Evolutionary conservation across 2,113 vertebrate species (phyloP), one percentile per base, ranked within the genome.

Genomic region (Gymnogyps californianus): DNA sequence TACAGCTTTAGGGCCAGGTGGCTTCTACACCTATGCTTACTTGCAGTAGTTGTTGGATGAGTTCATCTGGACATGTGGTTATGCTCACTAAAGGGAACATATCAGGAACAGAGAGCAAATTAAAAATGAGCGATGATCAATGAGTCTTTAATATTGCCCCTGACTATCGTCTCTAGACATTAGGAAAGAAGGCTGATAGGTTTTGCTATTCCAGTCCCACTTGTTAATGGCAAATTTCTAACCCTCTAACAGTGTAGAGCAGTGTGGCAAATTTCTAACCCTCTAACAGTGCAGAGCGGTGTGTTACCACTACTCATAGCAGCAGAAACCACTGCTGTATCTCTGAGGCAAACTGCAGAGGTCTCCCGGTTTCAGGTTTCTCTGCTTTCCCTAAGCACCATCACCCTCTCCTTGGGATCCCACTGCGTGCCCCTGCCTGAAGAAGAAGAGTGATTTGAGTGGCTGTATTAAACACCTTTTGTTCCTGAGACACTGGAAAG

Each of bases 381-480:
- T 90, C 34, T 67, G 42, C 62, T 61, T 49, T 51, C 46, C 42
- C 51, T 18, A 24, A 55, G 36, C 13, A 12, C 28, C 62, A 14
- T 26, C 25, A 9, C 32, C 21, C 6, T 91, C 44, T 42, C 3
- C 1, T 3, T 67, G n/a, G 19, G 46, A 62, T 59, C 17, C 2
- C 1, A 3, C 24, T 36, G 17, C 10, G 2, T 19, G 52, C 31
- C 15, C 22, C 57, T 40, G 10, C 51, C 36, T 52, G 62, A 46
- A 55, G 47, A 24, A 61, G 25, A 52, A n/a, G 11, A 69, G 18
- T 0, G n/a, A n/a, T 38, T 42, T 44, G 26, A 11, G 13, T 67
- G 3, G 2, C 15, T 18, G 0, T 44, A 12, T 71, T 70, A 24
- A 38, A 61, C 2, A 5, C 4, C 6, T 34, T 10, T n/a, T 24